These are phyloP conservation scores for Sprattus sprattus DNA, from an alignment of 2,113 vertebrate species.

Conservation along the genomic window DNA sequence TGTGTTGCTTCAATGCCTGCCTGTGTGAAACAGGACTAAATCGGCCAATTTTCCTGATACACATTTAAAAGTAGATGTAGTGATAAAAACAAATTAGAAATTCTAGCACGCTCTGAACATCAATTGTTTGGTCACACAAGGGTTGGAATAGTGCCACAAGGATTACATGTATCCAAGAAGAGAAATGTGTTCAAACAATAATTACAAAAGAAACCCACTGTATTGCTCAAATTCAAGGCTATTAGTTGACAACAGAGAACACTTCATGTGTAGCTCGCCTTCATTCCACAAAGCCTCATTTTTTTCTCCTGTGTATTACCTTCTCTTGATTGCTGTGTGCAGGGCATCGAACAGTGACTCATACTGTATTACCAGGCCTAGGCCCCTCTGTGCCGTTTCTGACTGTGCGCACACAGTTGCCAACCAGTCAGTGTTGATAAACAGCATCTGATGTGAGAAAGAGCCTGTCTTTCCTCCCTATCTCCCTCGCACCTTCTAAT, in stretches of 20 bases:
- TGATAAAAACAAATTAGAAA: slow-evolving; percentile 5
- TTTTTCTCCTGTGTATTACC: not conserved
- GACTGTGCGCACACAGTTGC: slow-evolving; percentile 33
- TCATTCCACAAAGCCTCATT: not conserved
- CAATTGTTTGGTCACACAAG: slow-evolving; percentile 9
- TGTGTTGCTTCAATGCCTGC: not conserved
- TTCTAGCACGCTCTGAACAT: slow-evolving; percentile 11
- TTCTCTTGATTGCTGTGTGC: not conserved
- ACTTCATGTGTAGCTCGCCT: not conserved
- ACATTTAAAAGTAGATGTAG: slow-evolving; percentile 5
- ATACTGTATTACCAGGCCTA: not conserved
- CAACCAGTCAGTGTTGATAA: slow-evolving; percentile 34
- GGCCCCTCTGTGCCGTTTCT: not conserved
- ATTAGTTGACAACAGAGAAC: not conserved
- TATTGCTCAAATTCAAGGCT: not conserved
- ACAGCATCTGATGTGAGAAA: slow-evolving; percentile 42
- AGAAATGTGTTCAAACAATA: not conserved
- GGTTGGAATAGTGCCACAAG: not conserved
- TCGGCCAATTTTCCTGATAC: not conserved
- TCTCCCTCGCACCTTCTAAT: not conserved
- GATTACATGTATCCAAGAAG: not conserved
- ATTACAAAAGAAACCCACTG: not conserved
- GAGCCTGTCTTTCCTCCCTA: not conserved
- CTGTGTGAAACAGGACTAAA: not conserved
- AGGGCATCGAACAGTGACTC: not conserved